Evolutionary conservation across 2,113 vertebrate species (phyloP), one percentile per base, ranked within the genome.

Genomic region (Oncorhynchus gorbuscha): DNA sequence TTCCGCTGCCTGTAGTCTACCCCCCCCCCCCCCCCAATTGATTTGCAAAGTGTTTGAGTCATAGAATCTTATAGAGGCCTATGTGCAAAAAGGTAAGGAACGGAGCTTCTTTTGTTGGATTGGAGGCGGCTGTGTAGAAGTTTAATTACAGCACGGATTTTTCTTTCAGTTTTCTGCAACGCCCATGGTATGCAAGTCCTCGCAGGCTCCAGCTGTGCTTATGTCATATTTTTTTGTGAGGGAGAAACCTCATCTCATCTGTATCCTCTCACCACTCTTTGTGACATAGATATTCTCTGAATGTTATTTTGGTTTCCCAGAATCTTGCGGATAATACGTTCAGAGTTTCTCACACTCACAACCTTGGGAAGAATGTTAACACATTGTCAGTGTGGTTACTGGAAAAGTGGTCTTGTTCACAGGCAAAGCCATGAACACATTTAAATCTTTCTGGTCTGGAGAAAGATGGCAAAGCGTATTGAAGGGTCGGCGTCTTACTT

Each of bases 71-170:
- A n/a, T 30, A 24, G 13, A n/a, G 8, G 8, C 35, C 35, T 9
- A 7, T 62, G 20, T 24, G n/a, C 59, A 62, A 20, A 11, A 62
- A 62, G n/a, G 6, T 8, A 62, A 62, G 59, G n/a, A 62, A 24
- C 0, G 6, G n/a, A n/a, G 5, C 7, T 24, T 16, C n/a, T 62
- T 61, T 62, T 62, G 59, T 62, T 7, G n/a, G 7, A 62, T 62
- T 62, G 59, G n/a, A 62, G 6, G 68, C 76, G 18, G 1, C 13
- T 4, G 51, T 55, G 51, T 16, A 55, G 49, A 55, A 45, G 39
- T 87, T 39, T 81, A 84, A 81, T 86, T 82, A 72, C 69, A 77
- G 69, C 4, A 3, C 24, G 1, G 7, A 9, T 62, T 8, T 62
- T 16, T 62, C 16, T 62, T 62, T 35, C 3, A 16, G 55, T 26